These are phyloP conservation scores for Meloidogyne hapla DNA, from an alignment of 1,140 invertebrate species.

Conservation along the genomic window DNA sequence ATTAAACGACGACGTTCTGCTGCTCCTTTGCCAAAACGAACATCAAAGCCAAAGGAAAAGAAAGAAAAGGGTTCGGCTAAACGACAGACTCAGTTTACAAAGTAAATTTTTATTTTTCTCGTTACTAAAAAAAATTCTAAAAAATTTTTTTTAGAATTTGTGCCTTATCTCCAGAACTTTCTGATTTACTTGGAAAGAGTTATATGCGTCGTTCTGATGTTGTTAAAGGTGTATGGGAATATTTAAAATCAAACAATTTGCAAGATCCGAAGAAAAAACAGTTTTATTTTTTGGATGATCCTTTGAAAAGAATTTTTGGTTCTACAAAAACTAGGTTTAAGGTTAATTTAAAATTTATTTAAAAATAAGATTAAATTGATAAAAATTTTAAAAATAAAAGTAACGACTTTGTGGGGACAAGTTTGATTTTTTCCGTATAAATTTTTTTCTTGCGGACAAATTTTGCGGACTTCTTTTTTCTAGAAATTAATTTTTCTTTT, in stretches of 20 bases:
- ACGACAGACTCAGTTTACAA: constrained; percentile 25
- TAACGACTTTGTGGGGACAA: too few species aligned
- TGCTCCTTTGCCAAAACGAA: constrained; percentile 13
- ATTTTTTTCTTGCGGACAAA: too few species aligned
- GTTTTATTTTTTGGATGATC: constrained; percentile 42
- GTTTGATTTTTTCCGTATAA: too few species aligned
- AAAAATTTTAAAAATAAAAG: too few species aligned
- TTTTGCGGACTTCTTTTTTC: too few species aligned
- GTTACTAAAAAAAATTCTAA: not conserved
- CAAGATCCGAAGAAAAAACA: constrained; percentile 43
- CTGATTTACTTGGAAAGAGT: constrained; percentile 28
- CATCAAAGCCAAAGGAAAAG: constrained; percentile 15
- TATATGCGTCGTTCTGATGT: constrained; percentile 47
- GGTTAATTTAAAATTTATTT: not conserved
- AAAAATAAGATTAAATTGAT: too few species aligned
- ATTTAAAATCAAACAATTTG: constrained; percentile 37
- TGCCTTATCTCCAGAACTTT: constrained; percentile 42
- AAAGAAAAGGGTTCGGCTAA: constrained; percentile 14
- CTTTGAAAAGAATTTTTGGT: constrained; percentile 29
- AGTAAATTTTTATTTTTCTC: not conserved
- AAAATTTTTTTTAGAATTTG: constrained; percentile 27
- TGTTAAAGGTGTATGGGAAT: constrained; percentile 43
- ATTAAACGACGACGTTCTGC: constrained; percentile 33
- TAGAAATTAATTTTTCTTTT: too few species aligned
- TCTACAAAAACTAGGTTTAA: constrained; percentile 18